Conservation (phyloP, 2,888 invertebrate genomes). For the Polia nebulosa region DNA sequence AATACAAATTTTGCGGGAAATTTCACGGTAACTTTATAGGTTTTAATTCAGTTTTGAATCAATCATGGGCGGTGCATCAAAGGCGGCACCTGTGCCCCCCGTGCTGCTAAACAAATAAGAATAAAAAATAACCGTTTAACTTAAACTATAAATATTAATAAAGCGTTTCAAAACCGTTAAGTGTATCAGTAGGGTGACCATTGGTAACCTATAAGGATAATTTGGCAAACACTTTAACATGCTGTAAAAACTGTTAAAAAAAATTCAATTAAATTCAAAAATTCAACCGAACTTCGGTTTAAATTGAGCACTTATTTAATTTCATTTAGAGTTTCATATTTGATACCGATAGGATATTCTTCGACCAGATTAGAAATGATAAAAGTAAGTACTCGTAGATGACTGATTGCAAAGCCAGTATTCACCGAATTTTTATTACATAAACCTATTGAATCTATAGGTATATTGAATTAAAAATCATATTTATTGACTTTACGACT, state of each 20-base stretch:
- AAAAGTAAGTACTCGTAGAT: not conserved
- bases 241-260: not conserved
- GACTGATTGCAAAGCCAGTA: not conserved
- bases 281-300: not conserved
- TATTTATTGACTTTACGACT: not conserved
- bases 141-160: constrained; percentile 89
- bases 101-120: constrained; percentile 86
- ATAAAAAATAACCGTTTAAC: constrained; percentile 80
- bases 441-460: not conserved
- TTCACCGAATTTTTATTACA: not conserved
- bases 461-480: not conserved
- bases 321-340: not conserved
- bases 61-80: constrained; percentile 78
- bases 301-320: not conserved
- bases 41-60: constrained; percentile 75
- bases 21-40: constrained; percentile 68
- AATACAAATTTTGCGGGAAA: constrained; percentile 73
- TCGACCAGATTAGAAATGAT: not conserved
- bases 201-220: not conserved
- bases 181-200: constrained; percentile 78
- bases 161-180: constrained; percentile 82
- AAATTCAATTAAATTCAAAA: not conserved
- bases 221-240: not conserved
- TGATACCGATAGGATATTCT: not conserved
- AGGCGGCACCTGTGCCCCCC: constrained; percentile 85